Evolutionary conservation across 2,888 invertebrate species (phyloP), one percentile per base, ranked within the genome.

Genomic region (Lycia hirtaria): DNA sequence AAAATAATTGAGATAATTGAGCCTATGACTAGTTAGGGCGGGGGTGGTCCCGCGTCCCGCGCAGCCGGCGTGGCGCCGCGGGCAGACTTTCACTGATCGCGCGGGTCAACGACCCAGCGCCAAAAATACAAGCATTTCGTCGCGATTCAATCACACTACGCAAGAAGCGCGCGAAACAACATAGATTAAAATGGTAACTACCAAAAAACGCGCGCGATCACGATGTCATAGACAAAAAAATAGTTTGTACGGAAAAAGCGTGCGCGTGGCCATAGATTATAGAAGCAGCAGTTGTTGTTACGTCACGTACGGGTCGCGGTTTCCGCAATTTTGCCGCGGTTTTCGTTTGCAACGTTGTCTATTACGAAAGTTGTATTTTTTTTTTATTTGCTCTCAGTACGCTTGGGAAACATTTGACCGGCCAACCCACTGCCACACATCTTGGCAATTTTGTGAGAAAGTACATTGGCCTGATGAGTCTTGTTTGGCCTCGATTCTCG

Each of bases 51-150:
- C 58, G 64, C 63, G 30, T n/a, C n/a, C n/a, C 55, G 66, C 60
- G 73, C 72, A 89, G 89, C 75, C 89, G 58, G 88, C 86, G 62
- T 80, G 89, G 86, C 88, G 88, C 85, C 87, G 69, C 72, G 48
- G 81, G 80, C 73, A 77, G 44, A 88, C 90, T 90, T 89, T 90
- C 89, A 84, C 90, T 83, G 73, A 53, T 71, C 64, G 64, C 63
- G 64, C 59, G 60, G 69, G 78, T 86, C 85, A 76, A 71, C 69
- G 83, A 62, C 82, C 85, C 65, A 70, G 68, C 79, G 85, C 84
- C 87, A 83, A 89, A 88, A 86, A 83, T 83, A 81, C 78, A 75
- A 70, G 62, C 73, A 71, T 60, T 65, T 60, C 57, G 61, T 63
- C 67, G 61, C 60, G 45, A 67, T 49, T 37, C 44, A 15, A 38